phyloP scores from a whole-genome alignment of 2,797 vertebrate species.

The Crypturellus tataupa region DNA sequence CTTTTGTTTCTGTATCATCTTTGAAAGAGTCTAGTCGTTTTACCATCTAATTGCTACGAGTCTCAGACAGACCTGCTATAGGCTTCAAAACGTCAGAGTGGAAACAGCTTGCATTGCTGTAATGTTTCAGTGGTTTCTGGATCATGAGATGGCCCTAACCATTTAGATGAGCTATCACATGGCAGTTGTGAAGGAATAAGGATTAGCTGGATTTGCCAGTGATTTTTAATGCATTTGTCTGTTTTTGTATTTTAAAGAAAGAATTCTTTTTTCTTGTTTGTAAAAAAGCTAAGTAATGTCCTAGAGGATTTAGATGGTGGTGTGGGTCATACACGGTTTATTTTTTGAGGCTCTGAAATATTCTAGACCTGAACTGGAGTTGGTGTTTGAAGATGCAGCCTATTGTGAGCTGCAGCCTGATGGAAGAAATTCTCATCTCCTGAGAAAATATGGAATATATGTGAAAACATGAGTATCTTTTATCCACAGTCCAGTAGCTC shows the following conservation, averaged over 20 bases:
- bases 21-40: not conserved
- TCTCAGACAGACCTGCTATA: not conserved
- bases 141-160: not conserved
- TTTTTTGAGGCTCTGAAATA: not conserved
- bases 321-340: not conserved
- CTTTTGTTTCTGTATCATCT: not conserved
- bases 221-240: constrained; percentile 25
- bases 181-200: not conserved
- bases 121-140: not conserved
- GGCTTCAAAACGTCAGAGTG: not conserved
- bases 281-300: not conserved
- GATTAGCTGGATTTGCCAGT: not conserved
- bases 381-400: not conserved
- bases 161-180: not conserved
- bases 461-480: constrained; percentile 16
- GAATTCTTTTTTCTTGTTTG: not conserved
- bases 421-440: not conserved
- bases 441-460: not conserved
- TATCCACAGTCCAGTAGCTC: not conserved
- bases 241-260: not conserved
- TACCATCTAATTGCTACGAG: not conserved
- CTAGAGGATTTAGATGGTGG: not conserved
- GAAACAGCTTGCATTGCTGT: not conserved
- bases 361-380: not conserved
- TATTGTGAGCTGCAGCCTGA: not conserved